Percentiles rank a stretch among this genome's conserved stretches.
These are phyloP conservation scores for Ctena decussata DNA, from an alignment of 2,888 invertebrate genomes.

Conservation along the genomic window DNA sequence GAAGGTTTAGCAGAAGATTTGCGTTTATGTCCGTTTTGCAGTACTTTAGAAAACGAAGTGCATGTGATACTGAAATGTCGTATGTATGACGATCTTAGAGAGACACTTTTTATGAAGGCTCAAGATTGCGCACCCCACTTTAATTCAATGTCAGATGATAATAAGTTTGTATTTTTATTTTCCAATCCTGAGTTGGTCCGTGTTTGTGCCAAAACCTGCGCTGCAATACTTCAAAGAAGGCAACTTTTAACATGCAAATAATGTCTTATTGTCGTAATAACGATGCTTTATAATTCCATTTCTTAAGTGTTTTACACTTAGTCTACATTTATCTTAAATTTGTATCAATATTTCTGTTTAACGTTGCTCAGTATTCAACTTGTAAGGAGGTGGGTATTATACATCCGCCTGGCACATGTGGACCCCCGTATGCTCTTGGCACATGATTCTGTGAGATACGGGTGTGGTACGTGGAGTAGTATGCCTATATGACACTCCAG, in stretches of 20 bases:
- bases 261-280: neutral
- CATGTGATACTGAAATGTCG: neutral
- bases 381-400: too few species aligned
- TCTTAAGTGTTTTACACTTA: too few species aligned
- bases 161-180: neutral
- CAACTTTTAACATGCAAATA: neutral
- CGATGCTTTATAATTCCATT: too few species aligned
- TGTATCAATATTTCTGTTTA: too few species aligned
- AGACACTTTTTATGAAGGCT: neutral
- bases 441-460: too few species aligned
- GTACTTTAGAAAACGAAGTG: neutral
- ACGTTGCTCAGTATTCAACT: too few species aligned
- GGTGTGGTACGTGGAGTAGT: too few species aligned
- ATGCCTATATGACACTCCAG: too few species aligned
- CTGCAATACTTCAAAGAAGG: neutral
- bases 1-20: neutral
- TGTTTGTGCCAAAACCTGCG: constrained; percentile 16
- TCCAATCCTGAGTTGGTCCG: neutral
- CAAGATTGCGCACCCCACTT: neutral
- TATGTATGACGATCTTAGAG: neutral
- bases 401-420: too few species aligned
- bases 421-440: too few species aligned
- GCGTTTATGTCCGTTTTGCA: constrained; percentile 4
- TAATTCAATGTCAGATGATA: neutral
- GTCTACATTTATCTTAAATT: too few species aligned